Evolutionary conservation across 2,113 vertebrate species (phyloP).

Genomic region (Aptenodytes forsteri): DNA sequence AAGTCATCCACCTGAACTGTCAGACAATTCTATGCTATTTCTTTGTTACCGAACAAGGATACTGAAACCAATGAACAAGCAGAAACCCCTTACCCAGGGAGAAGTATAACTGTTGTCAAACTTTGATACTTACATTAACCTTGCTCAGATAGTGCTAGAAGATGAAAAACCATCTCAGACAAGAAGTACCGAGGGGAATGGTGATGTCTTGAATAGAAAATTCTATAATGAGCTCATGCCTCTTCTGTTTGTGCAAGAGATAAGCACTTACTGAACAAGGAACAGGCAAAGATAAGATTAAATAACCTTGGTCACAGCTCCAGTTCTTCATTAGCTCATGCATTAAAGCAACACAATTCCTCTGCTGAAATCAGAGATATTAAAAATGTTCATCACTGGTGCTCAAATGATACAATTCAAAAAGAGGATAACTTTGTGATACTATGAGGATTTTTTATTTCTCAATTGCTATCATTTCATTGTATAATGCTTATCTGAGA

Average conservation of each 20-base stretch:
- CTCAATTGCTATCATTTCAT: neutral
- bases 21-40: neutral
- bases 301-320: neutral
- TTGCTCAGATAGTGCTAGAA: neutral
- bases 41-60: neutral
- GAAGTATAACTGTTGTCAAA: neutral
- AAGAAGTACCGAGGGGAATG: neutral
- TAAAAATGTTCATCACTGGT: neutral
- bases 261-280: constrained; percentile 4
- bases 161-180: neutral
- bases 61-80: neutral
- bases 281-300: constrained; percentile 23
- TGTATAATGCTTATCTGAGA: neutral
- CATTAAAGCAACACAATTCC: neutral
- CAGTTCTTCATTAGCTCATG: neutral
- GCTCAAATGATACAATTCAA: neutral
- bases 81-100: neutral
- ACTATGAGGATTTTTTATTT: neutral
- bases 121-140: neutral
- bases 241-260: constrained; percentile 24
- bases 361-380: neutral
- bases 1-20: neutral
- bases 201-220: neutral
- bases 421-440: neutral
- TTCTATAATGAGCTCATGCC: constrained; percentile 8